Base-by-base conservation (phyloP, 1,140 invertebrate species). In the Batillaria attramentaria region DNA sequence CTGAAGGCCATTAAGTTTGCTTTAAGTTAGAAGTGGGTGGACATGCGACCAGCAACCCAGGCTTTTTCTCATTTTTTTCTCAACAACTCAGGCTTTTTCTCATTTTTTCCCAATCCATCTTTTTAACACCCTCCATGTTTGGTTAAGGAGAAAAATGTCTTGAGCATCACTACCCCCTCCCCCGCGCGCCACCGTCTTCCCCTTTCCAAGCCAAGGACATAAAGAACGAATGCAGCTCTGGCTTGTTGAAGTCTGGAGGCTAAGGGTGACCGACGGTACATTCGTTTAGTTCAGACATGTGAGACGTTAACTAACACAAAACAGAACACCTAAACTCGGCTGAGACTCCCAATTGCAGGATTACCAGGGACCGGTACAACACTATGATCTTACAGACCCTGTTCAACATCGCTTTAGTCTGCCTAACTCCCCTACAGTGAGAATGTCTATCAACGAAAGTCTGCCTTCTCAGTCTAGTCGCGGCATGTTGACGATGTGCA, bases 291-390 rank as follows among this genome's bases (percentile, higher is more conserved):
- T n/a, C n/a, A n/a, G n/a, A n/a, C n/a, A n/a, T n/a, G n/a, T n/a
- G n/a, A n/a, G n/a, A n/a, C n/a, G n/a, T n/a, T n/a, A n/a, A n/a
- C n/a, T n/a, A n/a, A n/a, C n/a, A n/a, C n/a, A n/a, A n/a, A n/a
- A n/a, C n/a, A n/a, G n/a, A n/a, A n/a, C n/a, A n/a, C n/a, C n/a
- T n/a, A n/a, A n/a, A n/a, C n/a, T n/a, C n/a, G n/a, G n/a, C n/a
- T n/a, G n/a, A n/a, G n/a, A n/a, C n/a, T n/a, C n/a, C n/a, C 57
- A 62, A 62, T 62, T 62, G 57, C 57, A 62, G 39, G 41, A n/a
- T 35, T 50, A 13, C 13, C 46, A 13, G 46, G 46, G 24, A 24
- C 13, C 13, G 46, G 24, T 16, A 42, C 24, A 39, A 42, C 13
- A n/a, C 10, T 6, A 46, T 46, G 42, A 41, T 20, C 50, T 50